Percentiles rank a stretch among this genome's conserved stretches.
Evolutionary conservation across 2,797 vertebrate genomes (phyloP).

Genomic region (Microhierax caerulescens): DNA sequence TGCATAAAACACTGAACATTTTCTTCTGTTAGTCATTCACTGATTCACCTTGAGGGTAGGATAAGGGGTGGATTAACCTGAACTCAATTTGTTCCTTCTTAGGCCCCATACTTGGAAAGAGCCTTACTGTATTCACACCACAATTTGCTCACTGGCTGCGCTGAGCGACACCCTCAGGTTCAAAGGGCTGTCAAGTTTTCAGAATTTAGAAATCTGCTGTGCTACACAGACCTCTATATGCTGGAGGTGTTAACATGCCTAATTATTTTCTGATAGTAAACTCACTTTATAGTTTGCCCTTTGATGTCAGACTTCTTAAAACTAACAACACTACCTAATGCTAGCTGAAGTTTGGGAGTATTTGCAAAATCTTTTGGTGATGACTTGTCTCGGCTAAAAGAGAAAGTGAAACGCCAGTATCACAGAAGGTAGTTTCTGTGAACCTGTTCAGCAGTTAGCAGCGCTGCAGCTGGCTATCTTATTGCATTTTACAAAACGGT

Average conservation of each 20-base stretch:
- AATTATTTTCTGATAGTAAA: neutral
- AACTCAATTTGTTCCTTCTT: conserved; percentile 38
- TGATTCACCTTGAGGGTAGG: conserved; percentile 56
- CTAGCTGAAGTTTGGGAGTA: neutral
- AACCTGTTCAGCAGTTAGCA: neutral
- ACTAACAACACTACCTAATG: neutral
- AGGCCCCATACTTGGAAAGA: neutral
- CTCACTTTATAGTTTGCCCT: neutral
- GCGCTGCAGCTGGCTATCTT: neutral
- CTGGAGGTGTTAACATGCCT: neutral
- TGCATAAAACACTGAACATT: conserved; percentile 35
- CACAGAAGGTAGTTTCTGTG: neutral
- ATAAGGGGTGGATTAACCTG: conserved; percentile 34
- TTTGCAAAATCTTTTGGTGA: neutral
- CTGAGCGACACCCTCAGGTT: neutral
- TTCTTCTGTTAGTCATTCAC: conserved; percentile 45
- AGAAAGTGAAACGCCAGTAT: neutral
- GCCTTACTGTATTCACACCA: neutral
- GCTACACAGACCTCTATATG: neutral
- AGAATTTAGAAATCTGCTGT: neutral
- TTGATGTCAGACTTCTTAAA: neutral
- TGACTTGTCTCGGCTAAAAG: neutral
- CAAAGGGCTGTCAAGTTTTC: neutral
- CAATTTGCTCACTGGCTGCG: neutral
- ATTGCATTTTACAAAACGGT: neutral